A percentile compares a stretch with the other conserved stretches of the same genome.
phyloP scores from a whole-genome alignment of 1,140 invertebrate genomes.

The Gonatopus flavifemur region DNA sequence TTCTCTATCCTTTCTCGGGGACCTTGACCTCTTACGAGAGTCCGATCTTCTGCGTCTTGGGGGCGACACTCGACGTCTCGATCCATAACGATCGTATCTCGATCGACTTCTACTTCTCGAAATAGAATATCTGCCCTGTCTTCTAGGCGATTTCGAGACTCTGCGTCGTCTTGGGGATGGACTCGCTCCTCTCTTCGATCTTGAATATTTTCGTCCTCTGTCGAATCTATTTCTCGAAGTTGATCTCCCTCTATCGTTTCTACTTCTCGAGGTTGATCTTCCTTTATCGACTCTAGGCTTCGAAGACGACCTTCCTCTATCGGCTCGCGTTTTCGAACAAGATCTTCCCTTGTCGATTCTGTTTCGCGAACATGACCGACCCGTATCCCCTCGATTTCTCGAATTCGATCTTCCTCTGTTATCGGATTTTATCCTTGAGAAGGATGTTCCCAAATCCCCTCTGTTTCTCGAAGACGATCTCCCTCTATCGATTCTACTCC shows the following conservation, averaged over 20 bases:
- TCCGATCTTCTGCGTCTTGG: constrained; percentile 21
- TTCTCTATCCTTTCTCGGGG: constrained; percentile 23
- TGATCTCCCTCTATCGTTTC: constrained; percentile 25
- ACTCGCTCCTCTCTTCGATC: constrained; percentile 33
- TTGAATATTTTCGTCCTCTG: constrained; percentile 44
- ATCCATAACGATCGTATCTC: constrained; percentile 41
- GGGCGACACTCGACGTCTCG: constrained; percentile 31
- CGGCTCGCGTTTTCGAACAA: constrained; percentile 24
- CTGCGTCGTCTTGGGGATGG: constrained; percentile 40
- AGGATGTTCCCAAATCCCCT: constrained; percentile 24
- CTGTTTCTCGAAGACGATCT: constrained; percentile 19
- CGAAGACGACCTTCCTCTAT: constrained; percentile 29
- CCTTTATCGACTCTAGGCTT: constrained; percentile 27
- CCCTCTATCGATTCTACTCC: constrained; percentile 25
- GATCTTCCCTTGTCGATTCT: too few relatives aligned
- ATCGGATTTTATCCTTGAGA: too few relatives aligned
- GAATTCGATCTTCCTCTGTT: too few relatives aligned
- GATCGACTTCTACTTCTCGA: constrained; percentile 45
- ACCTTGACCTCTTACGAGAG: constrained; percentile 30
- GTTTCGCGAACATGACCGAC: constrained; percentile 37
- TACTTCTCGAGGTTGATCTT: constrained; percentile 14
- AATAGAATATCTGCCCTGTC: constrained; percentile 39
- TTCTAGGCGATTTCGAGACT: constrained; percentile 36
- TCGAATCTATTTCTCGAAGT: too few relatives aligned
- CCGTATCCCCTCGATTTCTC: constrained; percentile 5